Evolutionary conservation across 1,140 invertebrate species (phyloP), one percentile per base, ranked within the genome.

Genomic region (Drosophila takahashii): DNA sequence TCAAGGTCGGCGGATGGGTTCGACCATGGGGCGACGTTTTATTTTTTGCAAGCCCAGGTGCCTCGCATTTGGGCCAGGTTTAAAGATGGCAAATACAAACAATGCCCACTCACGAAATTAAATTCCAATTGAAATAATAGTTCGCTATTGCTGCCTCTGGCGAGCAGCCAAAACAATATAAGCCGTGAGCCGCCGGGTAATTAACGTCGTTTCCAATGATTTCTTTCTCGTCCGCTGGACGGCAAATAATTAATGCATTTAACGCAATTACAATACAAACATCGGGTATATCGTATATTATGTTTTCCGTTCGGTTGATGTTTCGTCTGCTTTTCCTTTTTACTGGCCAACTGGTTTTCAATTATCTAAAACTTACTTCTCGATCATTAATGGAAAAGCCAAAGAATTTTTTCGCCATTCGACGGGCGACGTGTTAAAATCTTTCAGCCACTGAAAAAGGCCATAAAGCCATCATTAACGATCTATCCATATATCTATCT

Each of bases 71-170:
- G 47, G 71, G 58, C 47, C 69, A 44, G 34, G 45, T 51, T n/a
- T 37, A 54, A 56, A 47, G 36, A 61, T 67, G 60, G 64, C 45
- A 65, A 65, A 65, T 66, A 65, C 39, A 36, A 58, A 80, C 58
- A 80, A 84, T 58, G 59, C 60, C 51, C 50, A 57, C 62, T 57
- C 59, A 41, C 72, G 47, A 81, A 78, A 81, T 85, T 59, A 78
- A 76, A 70, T 79, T 77, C 53, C 75, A 83, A 79, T 87, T 87
- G 81, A 72, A 78, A 79, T 77, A 87, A 83, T 86, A 27, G 60
- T 57, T 52, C 44, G 47, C 72, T 57, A 22, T 44, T 50, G 71
- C 71, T 11, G 47, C 18, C 56, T 47, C 32, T 47, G n/a, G n/a
- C 39, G 53, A 39, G 47, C 51, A 59, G 42, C 57, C 50, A 15